A percentile compares a stretch with the other conserved stretches of the same genome.
Conservation (phyloP, 2,888 invertebrate species). For the Aricia artaxerxes region DNA sequence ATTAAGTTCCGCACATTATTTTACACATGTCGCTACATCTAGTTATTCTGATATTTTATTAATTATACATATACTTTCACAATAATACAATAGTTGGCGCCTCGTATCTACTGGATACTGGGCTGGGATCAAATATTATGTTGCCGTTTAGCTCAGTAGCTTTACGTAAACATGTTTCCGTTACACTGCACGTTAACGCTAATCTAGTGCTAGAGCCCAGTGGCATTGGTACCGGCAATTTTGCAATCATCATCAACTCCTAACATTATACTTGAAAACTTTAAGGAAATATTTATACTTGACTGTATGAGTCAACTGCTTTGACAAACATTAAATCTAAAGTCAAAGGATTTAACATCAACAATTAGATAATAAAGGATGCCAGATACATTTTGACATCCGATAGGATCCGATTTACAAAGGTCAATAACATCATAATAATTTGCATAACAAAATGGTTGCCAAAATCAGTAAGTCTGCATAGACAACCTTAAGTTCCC, state of each 20-base stretch:
- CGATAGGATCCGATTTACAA: neutral
- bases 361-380: neutral
- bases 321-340: neutral
- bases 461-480: neutral
- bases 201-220: neutral
- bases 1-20: neutral
- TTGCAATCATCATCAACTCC: neutral
- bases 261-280: too few species aligned
- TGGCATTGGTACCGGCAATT: neutral
- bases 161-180: neutral
- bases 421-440: neutral
- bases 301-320: neutral
- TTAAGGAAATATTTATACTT: too few species aligned
- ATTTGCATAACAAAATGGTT: constrained; percentile 21
- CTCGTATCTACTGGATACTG: neutral
- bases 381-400: neutral
- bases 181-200: neutral
- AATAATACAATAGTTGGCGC: neutral
- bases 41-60: neutral
- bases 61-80: neutral
- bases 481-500: neutral
- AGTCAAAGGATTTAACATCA: neutral
- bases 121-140: neutral
- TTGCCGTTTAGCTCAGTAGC: too few species aligned
- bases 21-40: neutral